Conservation (phyloP, 2,888 invertebrate species). For the Axea sp. region DNA sequence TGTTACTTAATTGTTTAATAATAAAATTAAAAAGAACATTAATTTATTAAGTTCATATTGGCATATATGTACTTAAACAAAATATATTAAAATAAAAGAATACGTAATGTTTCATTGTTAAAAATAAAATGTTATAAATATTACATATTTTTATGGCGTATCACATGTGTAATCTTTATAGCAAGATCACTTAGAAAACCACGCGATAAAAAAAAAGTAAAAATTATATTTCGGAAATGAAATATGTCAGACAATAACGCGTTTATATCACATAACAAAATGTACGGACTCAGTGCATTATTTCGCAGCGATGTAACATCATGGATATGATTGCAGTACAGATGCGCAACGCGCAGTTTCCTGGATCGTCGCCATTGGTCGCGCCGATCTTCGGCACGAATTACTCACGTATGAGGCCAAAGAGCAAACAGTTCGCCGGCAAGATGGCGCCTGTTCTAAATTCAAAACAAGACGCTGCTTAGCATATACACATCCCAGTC, state of each 20-base stretch:
- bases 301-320: constrained; percentile 53
- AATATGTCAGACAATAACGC: constrained; percentile 33
- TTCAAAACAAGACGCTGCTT: constrained; percentile 79
- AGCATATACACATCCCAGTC: constrained; percentile 78
- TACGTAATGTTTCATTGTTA: too few relatives aligned
- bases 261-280: constrained; percentile 41
- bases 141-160: too few relatives aligned
- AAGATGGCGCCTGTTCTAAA: constrained; percentile 79
- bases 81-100: too few relatives aligned
- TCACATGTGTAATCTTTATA: too few relatives aligned
- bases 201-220: too few relatives aligned
- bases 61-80: too few relatives aligned
- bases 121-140: too few relatives aligned
- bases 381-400: constrained; percentile 71
- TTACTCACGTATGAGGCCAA: constrained; percentile 74
- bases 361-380: constrained; percentile 59
- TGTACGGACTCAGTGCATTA: constrained; percentile 42
- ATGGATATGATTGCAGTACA: constrained; percentile 70
- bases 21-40: too few relatives aligned
- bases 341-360: constrained; percentile 62
- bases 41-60: too few relatives aligned
- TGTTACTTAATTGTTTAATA: too few relatives aligned
- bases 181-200: too few relatives aligned
- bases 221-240: too few relatives aligned
- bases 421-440: constrained; percentile 77